Conservation (phyloP, 2,888 invertebrate genomes). For the Heliconius cydno region DNA sequence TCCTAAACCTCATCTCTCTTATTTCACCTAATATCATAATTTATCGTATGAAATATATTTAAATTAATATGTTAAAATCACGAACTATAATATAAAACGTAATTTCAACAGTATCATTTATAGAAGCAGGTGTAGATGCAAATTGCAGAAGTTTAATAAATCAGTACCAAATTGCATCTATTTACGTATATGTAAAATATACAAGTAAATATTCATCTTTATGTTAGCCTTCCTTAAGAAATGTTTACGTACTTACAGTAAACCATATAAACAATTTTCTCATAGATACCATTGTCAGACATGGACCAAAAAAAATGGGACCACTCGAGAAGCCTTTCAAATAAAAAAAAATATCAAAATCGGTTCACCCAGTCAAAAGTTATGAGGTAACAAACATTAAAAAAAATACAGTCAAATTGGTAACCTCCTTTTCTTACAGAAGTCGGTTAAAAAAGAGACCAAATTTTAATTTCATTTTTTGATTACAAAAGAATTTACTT, state of each 20-base stretch:
- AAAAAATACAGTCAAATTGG: no score
- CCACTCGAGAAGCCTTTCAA: no score
- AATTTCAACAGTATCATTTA: no score
- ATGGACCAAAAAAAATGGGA: no score
- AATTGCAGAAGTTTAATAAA: not conserved
- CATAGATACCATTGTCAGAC: no score
- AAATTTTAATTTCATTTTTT: not conserved
- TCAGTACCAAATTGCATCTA: not conserved
- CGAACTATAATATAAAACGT: not conserved
- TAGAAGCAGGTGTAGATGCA: no score
- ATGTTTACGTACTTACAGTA: not conserved
- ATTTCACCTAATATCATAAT: slow-evolving; percentile 62
- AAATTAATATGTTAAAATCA: not conserved
- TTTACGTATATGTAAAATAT: not conserved
- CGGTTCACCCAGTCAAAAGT: no score
- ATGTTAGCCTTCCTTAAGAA: not conserved
- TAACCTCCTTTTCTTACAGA: no score
- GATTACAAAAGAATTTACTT: not conserved
- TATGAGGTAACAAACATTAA: no score
- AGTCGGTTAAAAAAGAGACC: no score
- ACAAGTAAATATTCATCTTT: not conserved
- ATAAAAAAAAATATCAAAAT: no score
- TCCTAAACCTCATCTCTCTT: slow-evolving; percentile 69
- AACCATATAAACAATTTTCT: no score
- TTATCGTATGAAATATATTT: not conserved